Conservation (phyloP, 2,888 invertebrate genomes). For the Cheilosia soror region DNA sequence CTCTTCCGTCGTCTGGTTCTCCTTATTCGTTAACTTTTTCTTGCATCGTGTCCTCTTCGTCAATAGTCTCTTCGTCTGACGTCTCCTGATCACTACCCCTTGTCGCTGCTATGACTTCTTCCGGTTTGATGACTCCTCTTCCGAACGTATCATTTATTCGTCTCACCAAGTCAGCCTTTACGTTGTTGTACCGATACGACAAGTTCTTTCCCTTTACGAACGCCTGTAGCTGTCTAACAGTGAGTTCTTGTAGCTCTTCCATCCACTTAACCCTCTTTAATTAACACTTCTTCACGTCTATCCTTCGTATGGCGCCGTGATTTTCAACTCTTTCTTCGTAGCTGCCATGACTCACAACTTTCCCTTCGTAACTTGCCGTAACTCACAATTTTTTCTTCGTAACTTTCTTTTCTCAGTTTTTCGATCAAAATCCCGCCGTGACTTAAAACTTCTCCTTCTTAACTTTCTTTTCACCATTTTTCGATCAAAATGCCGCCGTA, state of each 20-base stretch:
- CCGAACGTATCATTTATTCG: not conserved
- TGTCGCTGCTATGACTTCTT: not conserved
- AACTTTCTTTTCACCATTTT: no score
- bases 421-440: not conserved
- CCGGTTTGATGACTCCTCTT: not conserved
- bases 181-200: constrained; percentile 7
- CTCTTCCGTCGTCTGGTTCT: not conserved
- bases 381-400: not conserved
- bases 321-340: not conserved
- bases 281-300: not conserved
- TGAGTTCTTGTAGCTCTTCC: constrained; percentile 8
- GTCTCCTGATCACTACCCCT: not conserved
- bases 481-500: no score
- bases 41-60: not conserved
- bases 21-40: not conserved
- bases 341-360: not conserved
- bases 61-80: not conserved
- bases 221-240: not conserved
- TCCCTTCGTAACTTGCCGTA: no score
- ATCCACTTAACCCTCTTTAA: not conserved
- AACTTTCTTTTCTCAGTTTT: not conserved
- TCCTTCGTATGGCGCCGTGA: not conserved
- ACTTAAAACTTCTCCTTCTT: no score
- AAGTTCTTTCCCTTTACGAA: constrained; percentile 1
- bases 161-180: not conserved